Percentiles rank a stretch among this genome's conserved stretches.
Evolutionary conservation across 1,140 invertebrate genomes (phyloP).

Genomic region (Trichogramma pretiosum): DNA sequence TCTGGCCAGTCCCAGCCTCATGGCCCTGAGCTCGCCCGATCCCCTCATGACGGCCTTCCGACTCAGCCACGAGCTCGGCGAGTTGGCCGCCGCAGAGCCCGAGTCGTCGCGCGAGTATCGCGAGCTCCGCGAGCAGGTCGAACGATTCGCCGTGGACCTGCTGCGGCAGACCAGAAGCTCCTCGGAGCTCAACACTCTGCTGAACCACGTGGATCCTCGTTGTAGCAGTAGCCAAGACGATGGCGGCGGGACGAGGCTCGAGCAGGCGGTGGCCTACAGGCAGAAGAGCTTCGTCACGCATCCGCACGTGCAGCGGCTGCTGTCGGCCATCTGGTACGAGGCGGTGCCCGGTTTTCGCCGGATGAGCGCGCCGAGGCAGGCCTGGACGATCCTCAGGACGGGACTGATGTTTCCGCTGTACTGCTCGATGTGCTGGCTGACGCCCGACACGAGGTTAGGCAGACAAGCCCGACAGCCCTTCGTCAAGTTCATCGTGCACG

Average conservation of each 20-base stretch:
- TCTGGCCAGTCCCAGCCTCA: conserved; percentile 81
- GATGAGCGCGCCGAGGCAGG: conserved; percentile 59
- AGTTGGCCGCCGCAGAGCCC: conserved; percentile 68
- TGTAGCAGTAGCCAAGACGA: conserved; percentile 59
- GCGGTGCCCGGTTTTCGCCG: conserved; percentile 80
- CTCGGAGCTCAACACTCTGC: conserved; percentile 81
- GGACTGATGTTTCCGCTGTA: conserved; percentile 79
- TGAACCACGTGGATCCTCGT: conserved; percentile 77
- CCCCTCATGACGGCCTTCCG: conserved; percentile 77
- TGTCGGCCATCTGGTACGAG: conserved; percentile 87
- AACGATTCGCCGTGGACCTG: conserved; percentile 80
- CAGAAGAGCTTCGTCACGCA: conserved; percentile 94
- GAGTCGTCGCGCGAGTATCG: conserved; percentile 73
- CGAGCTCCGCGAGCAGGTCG: conserved; percentile 73
- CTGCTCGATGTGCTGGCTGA: conserved; percentile 71
- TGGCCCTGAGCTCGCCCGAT: conserved; percentile 75
- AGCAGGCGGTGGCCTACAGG: conserved; percentile 83
- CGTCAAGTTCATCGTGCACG: conserved; percentile 90
- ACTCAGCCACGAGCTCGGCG: conserved; percentile 72
- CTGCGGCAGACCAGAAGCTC: conserved; percentile 83
- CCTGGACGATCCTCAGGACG: conserved; percentile 63
- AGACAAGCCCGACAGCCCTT: conserved; percentile 80
- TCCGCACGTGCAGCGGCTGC: conserved; percentile 84
- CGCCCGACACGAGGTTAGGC: conserved; percentile 65
- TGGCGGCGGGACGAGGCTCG: conserved; percentile 65